phyloP scores from a whole-genome alignment of 1,140 invertebrate genomes.

The Aphaenogaster rudis region DNA sequence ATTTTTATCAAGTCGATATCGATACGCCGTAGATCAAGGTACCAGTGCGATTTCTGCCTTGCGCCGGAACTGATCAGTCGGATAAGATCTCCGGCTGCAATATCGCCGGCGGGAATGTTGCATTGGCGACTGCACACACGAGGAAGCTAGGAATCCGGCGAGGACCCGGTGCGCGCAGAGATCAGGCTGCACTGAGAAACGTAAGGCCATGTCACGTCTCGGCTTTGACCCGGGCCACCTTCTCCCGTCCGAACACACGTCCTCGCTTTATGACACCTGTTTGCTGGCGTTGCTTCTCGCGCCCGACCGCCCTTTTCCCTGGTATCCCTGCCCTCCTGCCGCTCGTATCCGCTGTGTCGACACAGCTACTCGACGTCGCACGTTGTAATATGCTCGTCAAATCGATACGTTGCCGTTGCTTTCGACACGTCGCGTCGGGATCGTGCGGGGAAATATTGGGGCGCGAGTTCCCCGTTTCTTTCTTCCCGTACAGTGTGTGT shows the following conservation, averaged over 20 bases:
- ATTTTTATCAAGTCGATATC: constrained; percentile 63
- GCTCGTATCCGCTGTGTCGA: background rate
- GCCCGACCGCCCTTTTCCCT: constrained; percentile 33
- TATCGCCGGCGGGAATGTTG: constrained; percentile 57
- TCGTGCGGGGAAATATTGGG: constrained; percentile 56
- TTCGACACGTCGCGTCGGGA: constrained; percentile 52
- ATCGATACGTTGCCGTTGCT: constrained; percentile 60
- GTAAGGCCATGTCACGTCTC: constrained; percentile 69
- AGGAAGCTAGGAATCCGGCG: background rate
- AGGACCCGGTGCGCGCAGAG: background rate
- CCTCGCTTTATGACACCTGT: constrained; percentile 77
- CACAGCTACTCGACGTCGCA: constrained; percentile 19
- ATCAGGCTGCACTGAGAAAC: constrained; percentile 34
- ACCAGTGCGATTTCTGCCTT: constrained; percentile 29
- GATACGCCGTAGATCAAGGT: constrained; percentile 46
- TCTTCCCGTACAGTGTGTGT: background rate
- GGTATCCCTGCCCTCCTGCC: background rate
- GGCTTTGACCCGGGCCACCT: constrained; percentile 64
- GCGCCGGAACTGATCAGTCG: constrained; percentile 26
- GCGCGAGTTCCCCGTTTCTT: background rate
- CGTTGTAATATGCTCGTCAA: constrained; percentile 60
- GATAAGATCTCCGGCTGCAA: constrained; percentile 59
- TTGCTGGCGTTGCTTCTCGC: constrained; percentile 70
- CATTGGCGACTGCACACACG: constrained; percentile 35
- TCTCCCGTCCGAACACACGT: constrained; percentile 69